Evolutionary conservation across 2,113 vertebrate species (phyloP).

Genomic region (Neolamprologus fasciatus): DNA sequence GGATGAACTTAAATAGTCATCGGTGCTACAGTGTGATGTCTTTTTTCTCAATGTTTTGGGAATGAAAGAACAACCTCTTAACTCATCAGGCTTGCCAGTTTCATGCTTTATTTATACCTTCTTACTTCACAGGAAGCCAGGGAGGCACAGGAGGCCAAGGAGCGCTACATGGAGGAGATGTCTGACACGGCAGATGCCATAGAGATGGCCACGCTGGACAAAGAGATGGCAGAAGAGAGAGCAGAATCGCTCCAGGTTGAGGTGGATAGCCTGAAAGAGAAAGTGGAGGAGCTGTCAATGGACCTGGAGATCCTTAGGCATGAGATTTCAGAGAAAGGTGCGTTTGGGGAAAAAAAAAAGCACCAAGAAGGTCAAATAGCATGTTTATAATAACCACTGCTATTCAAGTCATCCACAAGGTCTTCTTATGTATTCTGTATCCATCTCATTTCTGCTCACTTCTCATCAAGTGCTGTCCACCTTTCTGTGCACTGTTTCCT

Average conservation of each 20-base stretch:
- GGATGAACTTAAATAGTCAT: not conserved
- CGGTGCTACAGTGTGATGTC: not conserved
- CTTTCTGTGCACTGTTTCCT: not conserved
- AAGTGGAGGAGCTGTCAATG: conserved; percentile 87
- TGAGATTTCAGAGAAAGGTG: conserved; percentile 95
- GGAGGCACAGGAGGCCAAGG: conserved; percentile 91
- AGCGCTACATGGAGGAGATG: conserved; percentile 98
- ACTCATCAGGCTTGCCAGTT: not conserved
- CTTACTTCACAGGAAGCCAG: conserved; percentile 39
- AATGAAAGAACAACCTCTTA: not conserved
- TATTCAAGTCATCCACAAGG: not conserved
- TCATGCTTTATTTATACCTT: not conserved
- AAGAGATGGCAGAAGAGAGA: conserved; percentile 96
- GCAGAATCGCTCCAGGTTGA: conserved; percentile 94
- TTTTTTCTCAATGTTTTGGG: not conserved
- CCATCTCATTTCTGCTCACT: not conserved
- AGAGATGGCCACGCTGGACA: conserved; percentile 98
- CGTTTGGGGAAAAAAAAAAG: fast-evolving
- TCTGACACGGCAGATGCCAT: conserved; percentile 92
- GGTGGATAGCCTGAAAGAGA: conserved; percentile 88
- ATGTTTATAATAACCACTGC: not conserved
- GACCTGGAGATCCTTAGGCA: conserved; percentile 96
- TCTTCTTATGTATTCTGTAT: not conserved
- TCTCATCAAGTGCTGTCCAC: not conserved
- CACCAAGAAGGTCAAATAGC: not conserved